These are phyloP conservation scores for Cygnus olor DNA, from an alignment of 2,797 vertebrate species.

Conservation along the genomic window DNA sequence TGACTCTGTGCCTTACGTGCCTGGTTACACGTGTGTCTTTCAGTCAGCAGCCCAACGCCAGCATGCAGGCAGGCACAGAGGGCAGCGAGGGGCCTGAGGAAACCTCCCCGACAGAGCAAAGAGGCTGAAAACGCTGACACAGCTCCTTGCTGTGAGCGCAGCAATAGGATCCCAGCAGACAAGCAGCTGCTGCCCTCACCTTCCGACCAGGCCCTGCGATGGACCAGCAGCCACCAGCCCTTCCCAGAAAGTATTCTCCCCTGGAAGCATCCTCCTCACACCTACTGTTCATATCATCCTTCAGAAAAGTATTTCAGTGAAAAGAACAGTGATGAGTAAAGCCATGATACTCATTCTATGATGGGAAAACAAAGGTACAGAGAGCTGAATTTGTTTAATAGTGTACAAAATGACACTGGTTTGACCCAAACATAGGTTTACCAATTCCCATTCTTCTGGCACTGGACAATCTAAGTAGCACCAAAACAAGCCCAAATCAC, in stretches of 20 bases:
- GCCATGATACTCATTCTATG: background rate
- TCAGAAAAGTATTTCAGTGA: background rate
- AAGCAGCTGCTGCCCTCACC: background rate
- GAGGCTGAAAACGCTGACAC: background rate
- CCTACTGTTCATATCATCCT: background rate
- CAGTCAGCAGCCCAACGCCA: background rate
- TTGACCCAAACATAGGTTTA: background rate
- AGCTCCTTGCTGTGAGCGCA: background rate
- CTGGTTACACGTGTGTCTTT: no score
- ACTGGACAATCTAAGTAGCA: background rate
- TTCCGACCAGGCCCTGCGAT: background rate
- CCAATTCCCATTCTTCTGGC: background rate
- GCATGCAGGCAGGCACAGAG: background rate
- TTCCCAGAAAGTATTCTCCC: background rate
- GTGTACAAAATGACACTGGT: background rate
- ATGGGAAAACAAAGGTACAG: background rate
- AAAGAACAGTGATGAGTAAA: background rate
- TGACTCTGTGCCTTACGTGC: background rate
- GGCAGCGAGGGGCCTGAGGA: background rate
- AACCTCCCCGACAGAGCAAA: background rate
- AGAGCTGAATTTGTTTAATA: conserved; percentile 6
- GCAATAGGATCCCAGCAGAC: background rate
- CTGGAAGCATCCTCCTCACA: background rate
- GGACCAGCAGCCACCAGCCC: background rate
- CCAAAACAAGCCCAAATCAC: background rate